A percentile compares a stretch with the other conserved stretches of the same genome.
Evolutionary conservation across 2,113 vertebrate species (phyloP).

Genomic region (Odocoileus hemionus): DNA sequence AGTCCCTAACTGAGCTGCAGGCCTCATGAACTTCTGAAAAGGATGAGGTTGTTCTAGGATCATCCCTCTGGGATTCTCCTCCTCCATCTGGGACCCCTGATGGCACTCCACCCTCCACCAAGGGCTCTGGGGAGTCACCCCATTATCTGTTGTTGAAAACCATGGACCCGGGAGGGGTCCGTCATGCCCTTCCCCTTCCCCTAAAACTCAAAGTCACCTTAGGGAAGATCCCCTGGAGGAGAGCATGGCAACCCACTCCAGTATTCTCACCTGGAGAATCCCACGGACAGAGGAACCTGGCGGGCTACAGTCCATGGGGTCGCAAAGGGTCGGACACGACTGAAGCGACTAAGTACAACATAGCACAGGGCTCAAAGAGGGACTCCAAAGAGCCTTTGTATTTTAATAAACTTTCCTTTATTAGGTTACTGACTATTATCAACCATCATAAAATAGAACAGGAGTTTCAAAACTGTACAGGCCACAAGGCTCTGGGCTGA

Average conservation of each 20-base stretch:
- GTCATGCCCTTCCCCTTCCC: neutral
- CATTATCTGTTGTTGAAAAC: neutral
- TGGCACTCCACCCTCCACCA: neutral
- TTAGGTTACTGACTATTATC: conserved; percentile 90
- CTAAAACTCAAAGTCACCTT: neutral
- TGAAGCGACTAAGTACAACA: neutral
- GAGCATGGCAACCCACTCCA: neutral
- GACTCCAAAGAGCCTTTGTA: conserved; percentile 19
- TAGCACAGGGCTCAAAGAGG: neutral
- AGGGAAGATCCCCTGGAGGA: neutral
- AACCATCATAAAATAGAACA: conserved; percentile 89
- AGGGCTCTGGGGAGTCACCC: no score
- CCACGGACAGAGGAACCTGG: neutral
- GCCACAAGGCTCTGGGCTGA: conserved; percentile 51
- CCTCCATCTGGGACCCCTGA: neutral
- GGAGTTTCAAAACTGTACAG: conserved; percentile 85
- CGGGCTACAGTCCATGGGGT: neutral
- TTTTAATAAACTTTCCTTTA: conserved; percentile 91
- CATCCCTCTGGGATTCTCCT: neutral
- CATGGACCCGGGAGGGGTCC: neutral
- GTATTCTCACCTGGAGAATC: neutral
- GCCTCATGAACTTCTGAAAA: neutral
- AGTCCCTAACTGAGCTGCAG: neutral
- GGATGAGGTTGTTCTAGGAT: neutral
- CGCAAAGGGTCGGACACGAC: neutral